These are phyloP conservation scores for Platerodrilus igneus DNA, from an alignment of 2,888 invertebrate species.

Conservation along the genomic window DNA sequence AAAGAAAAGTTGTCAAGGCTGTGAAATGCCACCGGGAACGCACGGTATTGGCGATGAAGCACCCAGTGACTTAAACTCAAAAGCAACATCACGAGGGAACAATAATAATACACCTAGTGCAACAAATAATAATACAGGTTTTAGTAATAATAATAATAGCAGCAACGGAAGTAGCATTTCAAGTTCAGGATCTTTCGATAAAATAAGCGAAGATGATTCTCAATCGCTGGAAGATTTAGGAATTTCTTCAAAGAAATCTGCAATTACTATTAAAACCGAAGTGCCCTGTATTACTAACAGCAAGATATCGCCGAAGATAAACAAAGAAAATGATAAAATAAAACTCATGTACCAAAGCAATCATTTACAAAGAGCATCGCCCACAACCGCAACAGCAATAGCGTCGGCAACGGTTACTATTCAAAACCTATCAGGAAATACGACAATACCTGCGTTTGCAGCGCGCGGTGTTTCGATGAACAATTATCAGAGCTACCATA, in stretches of 20 bases:
- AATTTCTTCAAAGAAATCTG: conserved; percentile 51
- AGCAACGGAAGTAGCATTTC: conserved; percentile 73
- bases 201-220: conserved; percentile 71
- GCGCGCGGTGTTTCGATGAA: conserved; percentile 51
- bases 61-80: conserved; percentile 65
- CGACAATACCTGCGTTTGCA: conserved; percentile 57
- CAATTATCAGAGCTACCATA: conserved; percentile 45
- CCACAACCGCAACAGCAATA: conserved; percentile 61
- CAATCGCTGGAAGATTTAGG: conserved; percentile 63
- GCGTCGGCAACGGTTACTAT: conserved; percentile 52
- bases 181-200: conserved; percentile 63
- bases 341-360: conserved; percentile 56
- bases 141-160: conserved; percentile 65
- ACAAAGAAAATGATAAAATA: conserved; percentile 53
- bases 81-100: conserved; percentile 61
- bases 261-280: conserved; percentile 50
- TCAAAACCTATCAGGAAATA: conserved; percentile 57
- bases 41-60: conserved; percentile 64
- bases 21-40: conserved; percentile 65
- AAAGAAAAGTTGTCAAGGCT: conserved; percentile 74
- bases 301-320: conserved; percentile 53
- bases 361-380: conserved; percentile 61
- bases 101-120: conserved; percentile 80
- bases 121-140: conserved; percentile 63
- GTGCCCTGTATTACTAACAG: conserved; percentile 49